Percentiles rank a stretch among this genome's conserved stretches.
phyloP scores from a whole-genome alignment of 2,797 vertebrate species.

The Prunella strophiata region DNA sequence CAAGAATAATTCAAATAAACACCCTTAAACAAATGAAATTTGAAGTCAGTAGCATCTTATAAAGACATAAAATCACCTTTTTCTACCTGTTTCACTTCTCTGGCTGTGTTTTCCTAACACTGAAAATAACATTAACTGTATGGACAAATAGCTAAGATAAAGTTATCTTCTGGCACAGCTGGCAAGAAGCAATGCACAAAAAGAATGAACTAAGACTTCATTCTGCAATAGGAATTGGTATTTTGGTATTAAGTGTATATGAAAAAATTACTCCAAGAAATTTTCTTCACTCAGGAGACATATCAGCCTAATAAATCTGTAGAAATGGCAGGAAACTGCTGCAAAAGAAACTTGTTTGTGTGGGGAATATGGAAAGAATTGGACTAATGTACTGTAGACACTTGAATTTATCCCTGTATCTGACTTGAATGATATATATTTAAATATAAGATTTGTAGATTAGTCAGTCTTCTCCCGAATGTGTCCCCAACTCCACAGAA shows the following conservation, averaged over 20 bases:
- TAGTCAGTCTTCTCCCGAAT: background rate
- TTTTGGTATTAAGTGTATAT: background rate
- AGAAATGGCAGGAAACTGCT: background rate
- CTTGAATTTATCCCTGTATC: background rate
- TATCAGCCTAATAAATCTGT: background rate
- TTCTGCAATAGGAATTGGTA: background rate
- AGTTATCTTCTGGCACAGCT: background rate
- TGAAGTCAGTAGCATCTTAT: background rate
- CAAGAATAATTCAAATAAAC: background rate
- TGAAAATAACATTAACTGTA: background rate
- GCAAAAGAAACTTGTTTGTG: background rate
- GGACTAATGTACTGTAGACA: background rate
- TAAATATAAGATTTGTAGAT: background rate
- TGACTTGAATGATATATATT: background rate
- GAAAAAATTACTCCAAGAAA: background rate
- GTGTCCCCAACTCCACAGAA: background rate
- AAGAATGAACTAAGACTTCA: background rate
- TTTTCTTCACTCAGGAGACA: background rate
- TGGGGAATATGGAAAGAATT: background rate
- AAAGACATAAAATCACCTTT: background rate
- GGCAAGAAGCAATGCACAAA: background rate
- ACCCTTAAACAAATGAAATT: background rate
- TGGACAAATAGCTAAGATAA: background rate
- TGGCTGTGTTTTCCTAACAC: background rate
- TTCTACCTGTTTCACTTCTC: background rate